phyloP scores from a whole-genome alignment of 2,888 invertebrate species.

The Macropis europaea region DNA sequence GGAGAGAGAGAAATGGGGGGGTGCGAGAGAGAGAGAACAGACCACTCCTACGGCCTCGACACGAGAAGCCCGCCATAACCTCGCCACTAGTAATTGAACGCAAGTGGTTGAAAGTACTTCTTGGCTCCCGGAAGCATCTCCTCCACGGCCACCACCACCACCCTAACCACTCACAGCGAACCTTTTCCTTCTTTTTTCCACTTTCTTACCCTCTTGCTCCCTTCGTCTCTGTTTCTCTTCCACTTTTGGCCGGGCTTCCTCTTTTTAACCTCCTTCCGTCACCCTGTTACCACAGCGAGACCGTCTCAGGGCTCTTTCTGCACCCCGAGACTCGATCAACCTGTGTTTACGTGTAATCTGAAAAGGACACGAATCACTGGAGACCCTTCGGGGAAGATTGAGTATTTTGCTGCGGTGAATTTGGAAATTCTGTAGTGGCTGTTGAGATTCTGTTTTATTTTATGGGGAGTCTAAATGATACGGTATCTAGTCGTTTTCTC shows the following conservation, averaged over 20 bases:
- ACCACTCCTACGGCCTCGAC: constrained; percentile 71
- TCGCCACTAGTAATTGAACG: constrained; percentile 75
- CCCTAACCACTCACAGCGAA: constrained; percentile 31
- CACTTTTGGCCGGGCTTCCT: neutral
- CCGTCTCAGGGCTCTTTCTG: neutral
- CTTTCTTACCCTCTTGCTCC: constrained; percentile 4
- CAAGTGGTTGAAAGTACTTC: constrained; percentile 76
- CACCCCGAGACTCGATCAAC: neutral
- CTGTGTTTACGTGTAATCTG: constrained; percentile 21
- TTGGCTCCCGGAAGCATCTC: constrained; percentile 66
- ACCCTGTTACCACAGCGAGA: constrained; percentile 18
- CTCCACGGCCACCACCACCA: constrained; percentile 53
- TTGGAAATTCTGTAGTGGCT: neutral
- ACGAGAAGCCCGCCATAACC: constrained; percentile 71
- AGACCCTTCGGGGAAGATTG: neutral
- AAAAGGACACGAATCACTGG: constrained; percentile 10
- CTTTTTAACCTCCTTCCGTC: constrained; percentile 25
- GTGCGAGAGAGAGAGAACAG: constrained; percentile 51
- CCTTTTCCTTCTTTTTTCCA: constrained; percentile 38
- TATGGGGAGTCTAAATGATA: too few relatives aligned
- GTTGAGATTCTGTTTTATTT: neutral
- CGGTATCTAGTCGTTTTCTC: too few relatives aligned
- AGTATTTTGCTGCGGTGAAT: neutral
- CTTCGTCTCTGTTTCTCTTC: neutral
- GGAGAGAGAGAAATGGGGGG: constrained; percentile 10